phyloP scores from a whole-genome alignment of 2,113 vertebrate species.

The Crotalus helleri region DNA sequence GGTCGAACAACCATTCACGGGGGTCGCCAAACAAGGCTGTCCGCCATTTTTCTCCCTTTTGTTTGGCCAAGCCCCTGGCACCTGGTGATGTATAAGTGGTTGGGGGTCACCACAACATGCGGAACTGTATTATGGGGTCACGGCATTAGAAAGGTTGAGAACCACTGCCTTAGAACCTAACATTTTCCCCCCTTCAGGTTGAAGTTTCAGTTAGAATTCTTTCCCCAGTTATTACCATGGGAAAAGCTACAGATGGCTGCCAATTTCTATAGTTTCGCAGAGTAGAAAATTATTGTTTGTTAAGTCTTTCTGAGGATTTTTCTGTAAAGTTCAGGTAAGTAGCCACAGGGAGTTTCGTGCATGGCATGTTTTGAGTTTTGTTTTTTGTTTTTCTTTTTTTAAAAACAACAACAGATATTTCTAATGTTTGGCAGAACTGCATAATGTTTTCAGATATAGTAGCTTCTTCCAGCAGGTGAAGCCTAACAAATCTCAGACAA shows the following conservation, averaged over 20 bases:
- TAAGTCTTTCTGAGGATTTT: neutral
- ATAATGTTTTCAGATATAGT: neutral
- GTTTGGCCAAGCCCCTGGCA: no score
- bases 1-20: no score
- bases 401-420: neutral
- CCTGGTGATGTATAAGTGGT: no score
- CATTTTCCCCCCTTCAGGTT: neutral
- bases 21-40: no score
- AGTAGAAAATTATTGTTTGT: neutral
- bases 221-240: neutral
- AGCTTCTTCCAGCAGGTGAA: neutral
- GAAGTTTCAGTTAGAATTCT: neutral
- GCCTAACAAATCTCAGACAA: neutral
- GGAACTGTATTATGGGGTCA: no score
- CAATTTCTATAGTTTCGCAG: neutral
- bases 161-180: neutral
- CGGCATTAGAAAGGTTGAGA: no score
- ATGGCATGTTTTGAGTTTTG: neutral
- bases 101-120: no score
- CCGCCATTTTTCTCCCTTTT: no score
- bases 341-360: neutral
- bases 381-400: neutral
- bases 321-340: neutral
- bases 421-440: neutral
- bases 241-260: neutral